Percentiles rank a stretch among this genome's conserved stretches.
Evolutionary conservation across 1,140 invertebrate species (phyloP).

Genomic region (Eulimnadia texana): DNA sequence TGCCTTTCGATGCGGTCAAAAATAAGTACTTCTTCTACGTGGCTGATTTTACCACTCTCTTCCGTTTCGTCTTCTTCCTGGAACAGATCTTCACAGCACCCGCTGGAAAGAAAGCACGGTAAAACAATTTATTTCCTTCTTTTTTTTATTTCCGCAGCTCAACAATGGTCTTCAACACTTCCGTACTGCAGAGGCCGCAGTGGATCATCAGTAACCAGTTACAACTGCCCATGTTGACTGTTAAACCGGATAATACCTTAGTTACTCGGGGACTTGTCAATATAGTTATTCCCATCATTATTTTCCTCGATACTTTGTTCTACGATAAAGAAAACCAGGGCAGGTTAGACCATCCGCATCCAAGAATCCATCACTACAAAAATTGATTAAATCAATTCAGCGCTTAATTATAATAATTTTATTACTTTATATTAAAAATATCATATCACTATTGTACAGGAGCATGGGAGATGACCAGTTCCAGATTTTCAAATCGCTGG

Average conservation of each 20-base stretch:
- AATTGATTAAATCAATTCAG: too few species aligned
- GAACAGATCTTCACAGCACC: slow-evolving; percentile 5
- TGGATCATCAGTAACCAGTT: slow-evolving; percentile 13
- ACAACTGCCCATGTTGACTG: slow-evolving; percentile 10
- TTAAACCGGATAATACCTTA: not conserved
- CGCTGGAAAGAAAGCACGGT: not conserved
- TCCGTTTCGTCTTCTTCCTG: slow-evolving; percentile 11
- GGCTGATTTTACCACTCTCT: slow-evolving; percentile 6
- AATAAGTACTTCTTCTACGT: slow-evolving; percentile 13
- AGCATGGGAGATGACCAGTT: slow-evolving; percentile 12
- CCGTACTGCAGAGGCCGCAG: slow-evolving; percentile 11
- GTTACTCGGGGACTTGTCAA: slow-evolving; percentile 12
- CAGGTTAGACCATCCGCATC: slow-evolving; percentile 13
- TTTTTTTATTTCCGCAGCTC: not conserved
- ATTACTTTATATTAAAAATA: too few species aligned
- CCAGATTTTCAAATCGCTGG: slow-evolving; percentile 15
- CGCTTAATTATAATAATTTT: too few species aligned
- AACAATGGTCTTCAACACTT: not conserved
- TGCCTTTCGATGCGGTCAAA: slow-evolving; percentile 7
- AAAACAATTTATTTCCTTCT: not conserved
- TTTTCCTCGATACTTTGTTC: slow-evolving; percentile 16
- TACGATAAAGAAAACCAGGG: slow-evolving; percentile 1
- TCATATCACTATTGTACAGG: slow-evolving; percentile 5
- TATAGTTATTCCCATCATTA: slow-evolving; percentile 11
- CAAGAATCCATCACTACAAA: not conserved